Evolutionary conservation across 2,113 vertebrate genomes (phyloP).

Genomic region (Notechis scutatus): DNA sequence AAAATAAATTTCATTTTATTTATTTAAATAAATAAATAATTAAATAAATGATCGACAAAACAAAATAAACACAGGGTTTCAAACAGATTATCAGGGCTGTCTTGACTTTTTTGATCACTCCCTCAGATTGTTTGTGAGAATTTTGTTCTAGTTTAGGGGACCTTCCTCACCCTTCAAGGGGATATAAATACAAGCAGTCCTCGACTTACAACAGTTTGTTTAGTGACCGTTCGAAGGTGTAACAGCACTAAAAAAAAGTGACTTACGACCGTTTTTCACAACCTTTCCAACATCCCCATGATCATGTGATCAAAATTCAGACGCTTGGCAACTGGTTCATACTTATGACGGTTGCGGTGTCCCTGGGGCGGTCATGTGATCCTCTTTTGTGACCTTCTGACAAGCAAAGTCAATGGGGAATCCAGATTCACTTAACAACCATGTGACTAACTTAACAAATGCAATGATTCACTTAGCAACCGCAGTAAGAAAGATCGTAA

Average conservation of each 20-base stretch:
- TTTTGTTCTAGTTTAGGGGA: neutral
- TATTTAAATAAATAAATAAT: neutral
- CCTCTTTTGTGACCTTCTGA: neutral
- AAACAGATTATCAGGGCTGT: neutral
- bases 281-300: neutral
- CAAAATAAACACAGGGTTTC: neutral
- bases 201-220: no score
- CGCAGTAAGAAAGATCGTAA: neutral
- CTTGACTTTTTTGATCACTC: neutral
- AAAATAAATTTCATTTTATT: no score
- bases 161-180: neutral
- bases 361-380: neutral
- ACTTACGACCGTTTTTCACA: no score
- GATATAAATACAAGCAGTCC: neutral
- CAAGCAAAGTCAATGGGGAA: neutral
- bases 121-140: neutral
- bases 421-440: neutral
- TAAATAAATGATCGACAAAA: neutral
- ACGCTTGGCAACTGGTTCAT: neutral
- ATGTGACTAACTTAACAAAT: neutral
- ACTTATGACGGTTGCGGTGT: neutral
- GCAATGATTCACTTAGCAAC: neutral
- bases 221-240: no score
- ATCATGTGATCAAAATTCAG: neutral
- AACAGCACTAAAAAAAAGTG: no score